Evolutionary conservation across 2,888 invertebrate genomes (phyloP).

Genomic region (Enchytraeus crypticus): DNA sequence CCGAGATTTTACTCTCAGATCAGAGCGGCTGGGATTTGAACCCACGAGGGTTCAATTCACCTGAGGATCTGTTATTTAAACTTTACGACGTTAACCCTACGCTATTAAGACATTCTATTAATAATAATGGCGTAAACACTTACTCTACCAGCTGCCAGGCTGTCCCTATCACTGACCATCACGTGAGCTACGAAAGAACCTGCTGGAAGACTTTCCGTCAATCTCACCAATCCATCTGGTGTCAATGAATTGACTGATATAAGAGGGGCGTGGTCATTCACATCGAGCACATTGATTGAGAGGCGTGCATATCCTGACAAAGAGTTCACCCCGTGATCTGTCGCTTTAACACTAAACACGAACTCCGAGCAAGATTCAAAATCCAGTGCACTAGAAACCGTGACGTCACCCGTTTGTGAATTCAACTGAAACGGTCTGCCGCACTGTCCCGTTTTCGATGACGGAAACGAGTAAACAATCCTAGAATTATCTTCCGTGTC

Average conservation of each 20-base stretch:
- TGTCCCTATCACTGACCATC: slow-evolving; percentile 19
- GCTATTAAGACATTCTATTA: too few species aligned
- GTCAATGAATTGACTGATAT: slow-evolving; percentile 73
- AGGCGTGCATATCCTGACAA: slow-evolving; percentile 65
- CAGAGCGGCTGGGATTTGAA: too few species aligned
- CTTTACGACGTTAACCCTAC: too few species aligned
- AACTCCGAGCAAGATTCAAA: slow-evolving; percentile 16
- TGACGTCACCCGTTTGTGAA: background rate
- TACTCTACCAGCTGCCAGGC: slow-evolving; percentile 12
- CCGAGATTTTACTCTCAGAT: too few species aligned
- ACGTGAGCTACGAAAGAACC: slow-evolving; percentile 23
- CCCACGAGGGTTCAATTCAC: too few species aligned
- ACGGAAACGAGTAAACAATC: background rate
- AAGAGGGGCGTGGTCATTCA: slow-evolving; percentile 78
- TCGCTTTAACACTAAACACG: slow-evolving; percentile 19
- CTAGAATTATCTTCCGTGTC: background rate
- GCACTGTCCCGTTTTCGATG: background rate
- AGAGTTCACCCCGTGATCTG: slow-evolving; percentile 51
- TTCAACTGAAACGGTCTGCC: background rate
- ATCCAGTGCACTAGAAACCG: slow-evolving; percentile 6
- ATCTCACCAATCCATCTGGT: slow-evolving; percentile 59
- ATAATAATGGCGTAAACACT: too few species aligned
- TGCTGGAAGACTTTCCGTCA: slow-evolving; percentile 21
- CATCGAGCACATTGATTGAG: slow-evolving; percentile 56
- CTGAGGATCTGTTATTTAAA: too few species aligned